phyloP scores from a whole-genome alignment of 2,113 vertebrate genomes.

The Lanius ludovicianus region DNA sequence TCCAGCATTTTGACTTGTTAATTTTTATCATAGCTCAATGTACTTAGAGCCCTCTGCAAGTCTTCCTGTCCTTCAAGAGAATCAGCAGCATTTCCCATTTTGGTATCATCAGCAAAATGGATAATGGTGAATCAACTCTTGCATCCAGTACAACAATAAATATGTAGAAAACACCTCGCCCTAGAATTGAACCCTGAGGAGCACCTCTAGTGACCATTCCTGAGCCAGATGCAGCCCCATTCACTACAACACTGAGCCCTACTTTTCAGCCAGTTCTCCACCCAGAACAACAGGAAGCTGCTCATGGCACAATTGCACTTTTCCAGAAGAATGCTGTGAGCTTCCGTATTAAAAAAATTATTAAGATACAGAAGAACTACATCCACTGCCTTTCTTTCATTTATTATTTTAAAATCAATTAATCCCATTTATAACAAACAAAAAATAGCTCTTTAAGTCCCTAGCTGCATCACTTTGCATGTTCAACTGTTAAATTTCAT shows the following conservation, averaged over 20 bases:
- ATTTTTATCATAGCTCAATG: not conserved
- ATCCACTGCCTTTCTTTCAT: not conserved
- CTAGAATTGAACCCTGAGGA: not conserved
- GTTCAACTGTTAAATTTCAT: not conserved
- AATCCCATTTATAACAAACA: not conserved
- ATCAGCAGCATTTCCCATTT: not conserved
- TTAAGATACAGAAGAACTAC: not conserved
- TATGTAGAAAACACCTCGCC: not conserved
- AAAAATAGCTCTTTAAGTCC: not conserved
- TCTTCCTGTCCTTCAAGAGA: not conserved
- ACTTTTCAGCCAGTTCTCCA: not conserved
- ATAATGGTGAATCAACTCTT: not conserved
- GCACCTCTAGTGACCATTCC: not conserved
- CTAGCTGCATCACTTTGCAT: not conserved
- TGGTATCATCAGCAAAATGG: not conserved
- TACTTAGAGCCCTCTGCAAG: not conserved
- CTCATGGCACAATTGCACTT: not conserved
- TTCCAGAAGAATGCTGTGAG: not conserved
- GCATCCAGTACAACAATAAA: not conserved
- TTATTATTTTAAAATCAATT: not conserved
- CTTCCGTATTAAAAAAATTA: not conserved
- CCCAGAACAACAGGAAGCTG: accelerated
- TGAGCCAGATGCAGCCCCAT: not conserved
- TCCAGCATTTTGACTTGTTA: not conserved
- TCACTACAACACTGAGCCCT: not conserved